Evolutionary conservation across 1,140 invertebrate genomes (phyloP).

Genomic region (Formica exsecta): DNA sequence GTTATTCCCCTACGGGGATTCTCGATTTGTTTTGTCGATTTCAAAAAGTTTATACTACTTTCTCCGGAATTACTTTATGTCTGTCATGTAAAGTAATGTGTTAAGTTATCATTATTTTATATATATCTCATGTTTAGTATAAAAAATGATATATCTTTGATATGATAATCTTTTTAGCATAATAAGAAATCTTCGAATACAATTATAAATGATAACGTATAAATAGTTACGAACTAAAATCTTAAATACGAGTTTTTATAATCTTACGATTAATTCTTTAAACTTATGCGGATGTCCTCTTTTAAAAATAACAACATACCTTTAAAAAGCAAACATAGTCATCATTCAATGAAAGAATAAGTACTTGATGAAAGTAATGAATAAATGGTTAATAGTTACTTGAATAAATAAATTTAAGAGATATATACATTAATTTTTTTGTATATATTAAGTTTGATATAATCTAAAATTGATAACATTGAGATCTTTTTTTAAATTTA

Average conservation of each 20-base stretch:
- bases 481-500: neutral
- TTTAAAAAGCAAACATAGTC: neutral
- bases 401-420: neutral
- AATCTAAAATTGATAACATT: neutral
- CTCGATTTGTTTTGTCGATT: slow-evolving; percentile 24
- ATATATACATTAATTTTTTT: neutral
- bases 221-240: neutral
- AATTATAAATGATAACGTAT: neutral
- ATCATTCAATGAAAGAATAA: neutral
- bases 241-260: neutral
- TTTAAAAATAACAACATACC: neutral
- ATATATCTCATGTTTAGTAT: neutral
- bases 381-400: neutral
- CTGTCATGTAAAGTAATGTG: neutral
- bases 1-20: neutral
- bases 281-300: neutral
- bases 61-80: neutral
- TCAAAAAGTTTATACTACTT: neutral
- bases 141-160: slow-evolving; percentile 4
- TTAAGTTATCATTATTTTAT: neutral
- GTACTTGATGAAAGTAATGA: neutral
- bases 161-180: neutral
- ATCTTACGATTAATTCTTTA: neutral
- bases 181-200: neutral
- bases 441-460: neutral